Conservation (phyloP, 2,888 invertebrate species). For the Amphipoea lucens region DNA sequence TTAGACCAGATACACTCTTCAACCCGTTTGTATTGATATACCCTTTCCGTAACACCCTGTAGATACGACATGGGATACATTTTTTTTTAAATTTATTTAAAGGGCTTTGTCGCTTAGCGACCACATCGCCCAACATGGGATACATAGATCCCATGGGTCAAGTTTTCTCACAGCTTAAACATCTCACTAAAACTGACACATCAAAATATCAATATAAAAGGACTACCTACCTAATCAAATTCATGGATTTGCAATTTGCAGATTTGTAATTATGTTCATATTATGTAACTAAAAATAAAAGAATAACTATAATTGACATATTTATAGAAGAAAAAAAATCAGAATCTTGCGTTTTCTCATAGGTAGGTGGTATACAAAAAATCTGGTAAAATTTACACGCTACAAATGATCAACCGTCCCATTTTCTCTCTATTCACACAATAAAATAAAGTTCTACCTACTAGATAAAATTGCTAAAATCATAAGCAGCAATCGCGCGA, state of each 20-base stretch:
- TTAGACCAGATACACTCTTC: too few species aligned
- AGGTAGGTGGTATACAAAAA: too few species aligned
- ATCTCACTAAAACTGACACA: not conserved
- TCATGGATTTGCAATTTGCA: not conserved
- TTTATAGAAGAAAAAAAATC: not conserved
- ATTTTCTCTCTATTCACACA: not conserved
- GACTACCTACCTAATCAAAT: not conserved
- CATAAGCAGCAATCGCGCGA: conserved; percentile 33
- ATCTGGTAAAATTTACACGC: not conserved
- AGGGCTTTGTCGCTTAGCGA: too few species aligned
- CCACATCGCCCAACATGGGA: too few species aligned
- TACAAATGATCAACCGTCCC: not conserved
- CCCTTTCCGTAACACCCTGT: too few species aligned
- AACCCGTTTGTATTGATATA: too few species aligned
- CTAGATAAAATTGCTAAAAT: conserved; percentile 22
- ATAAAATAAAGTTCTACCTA: conserved; percentile 6
- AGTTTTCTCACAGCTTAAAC: too few species aligned
- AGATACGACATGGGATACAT: too few species aligned
- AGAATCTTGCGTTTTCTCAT: not conserved
- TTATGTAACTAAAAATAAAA: not conserved
- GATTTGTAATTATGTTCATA: not conserved
- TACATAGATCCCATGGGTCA: not conserved
- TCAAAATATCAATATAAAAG: not conserved
- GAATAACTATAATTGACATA: not conserved
- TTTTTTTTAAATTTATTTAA: too few species aligned